Base-by-base conservation (phyloP, 2,888 invertebrate species). In the Morpho achilles region DNA sequence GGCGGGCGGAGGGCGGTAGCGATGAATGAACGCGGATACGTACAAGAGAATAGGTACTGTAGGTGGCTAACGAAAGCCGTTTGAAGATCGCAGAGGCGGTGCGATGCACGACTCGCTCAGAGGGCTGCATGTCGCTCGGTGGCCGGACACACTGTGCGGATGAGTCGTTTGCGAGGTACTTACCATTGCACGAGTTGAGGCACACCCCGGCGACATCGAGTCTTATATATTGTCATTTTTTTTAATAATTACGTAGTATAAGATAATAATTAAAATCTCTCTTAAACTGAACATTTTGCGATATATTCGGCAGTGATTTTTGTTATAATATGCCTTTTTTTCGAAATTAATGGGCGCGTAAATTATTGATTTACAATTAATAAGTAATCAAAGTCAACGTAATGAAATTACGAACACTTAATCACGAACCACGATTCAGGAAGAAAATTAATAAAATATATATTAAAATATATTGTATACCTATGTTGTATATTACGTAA, bases 21-120 rank as follows among this genome's bases (percentile, higher is more conserved):
- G 76, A 82, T 87, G 87, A 87, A 88, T 89, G 88, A 87, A 87
- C 71, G 71, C 64, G 63, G 67, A 84, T 89, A 90, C 91, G 80
- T 90, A 91, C 91, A 67, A 91, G 81, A 66, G 89, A 87, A 71
- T 89, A 90, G 64, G 83, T 86, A 81, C 84, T 89, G 80, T 80
- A 84, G 65, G 86, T 76, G 69, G 83, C 84, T 70, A 84, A 71
- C 56, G 89, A 82, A 71, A 90, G 77, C 65, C 84, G 85, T 66
- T 88, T 88, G 75, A 90, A 77, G 72, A 91, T 80, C 74, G 87
- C 87, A 75, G 85, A 78, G 75, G 87, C 84, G 72, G 81, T 79
- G 70, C 83, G 84, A 66, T 81, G 82, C 66, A 80, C 82, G 72
- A 79, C 73, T 72, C 87, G 82, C 80, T 89, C 88, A 64, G 84